Conservation (phyloP, 2,113 vertebrate species). For the Mugil cephalus region DNA sequence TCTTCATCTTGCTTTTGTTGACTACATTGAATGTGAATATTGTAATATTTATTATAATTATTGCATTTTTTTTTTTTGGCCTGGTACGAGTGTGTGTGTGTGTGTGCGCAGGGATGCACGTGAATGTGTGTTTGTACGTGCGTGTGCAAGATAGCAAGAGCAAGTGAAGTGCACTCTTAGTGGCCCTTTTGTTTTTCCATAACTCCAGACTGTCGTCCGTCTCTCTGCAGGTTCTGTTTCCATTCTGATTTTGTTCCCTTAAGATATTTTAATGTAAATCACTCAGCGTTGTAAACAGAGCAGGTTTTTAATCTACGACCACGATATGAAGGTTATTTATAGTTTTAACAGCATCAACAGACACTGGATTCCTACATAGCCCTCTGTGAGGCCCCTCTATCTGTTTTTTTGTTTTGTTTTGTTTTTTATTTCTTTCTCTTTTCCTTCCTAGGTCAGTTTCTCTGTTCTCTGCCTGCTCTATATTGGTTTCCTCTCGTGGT, state of each 20-base stretch:
- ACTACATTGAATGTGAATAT: no score
- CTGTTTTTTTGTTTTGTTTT: background rate
- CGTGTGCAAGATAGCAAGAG: background rate
- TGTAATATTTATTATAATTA: no score
- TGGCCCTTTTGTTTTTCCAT: no score
- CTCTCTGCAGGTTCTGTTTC: no score
- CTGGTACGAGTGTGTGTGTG: no score
- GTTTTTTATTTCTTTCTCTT: background rate
- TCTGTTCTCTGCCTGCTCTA: background rate
- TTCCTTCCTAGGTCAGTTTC: background rate
- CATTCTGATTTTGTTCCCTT: no score
- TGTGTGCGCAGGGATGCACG: no score
- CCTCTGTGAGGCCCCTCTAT: background rate
- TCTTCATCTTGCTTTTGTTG: no score
- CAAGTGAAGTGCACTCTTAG: constrained; percentile 29
- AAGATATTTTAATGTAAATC: background rate
- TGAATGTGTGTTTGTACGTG: no score
- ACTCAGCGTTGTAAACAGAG: background rate
- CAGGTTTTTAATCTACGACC: no score
- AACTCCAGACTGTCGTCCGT: background rate
- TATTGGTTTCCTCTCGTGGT: background rate
- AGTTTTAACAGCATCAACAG: background rate
- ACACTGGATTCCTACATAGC: background rate
- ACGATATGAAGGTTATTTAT: constrained; percentile 9
- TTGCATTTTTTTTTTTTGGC: no score